phyloP scores from a whole-genome alignment of 2,113 vertebrate species.

The Charina bottae region DNA sequence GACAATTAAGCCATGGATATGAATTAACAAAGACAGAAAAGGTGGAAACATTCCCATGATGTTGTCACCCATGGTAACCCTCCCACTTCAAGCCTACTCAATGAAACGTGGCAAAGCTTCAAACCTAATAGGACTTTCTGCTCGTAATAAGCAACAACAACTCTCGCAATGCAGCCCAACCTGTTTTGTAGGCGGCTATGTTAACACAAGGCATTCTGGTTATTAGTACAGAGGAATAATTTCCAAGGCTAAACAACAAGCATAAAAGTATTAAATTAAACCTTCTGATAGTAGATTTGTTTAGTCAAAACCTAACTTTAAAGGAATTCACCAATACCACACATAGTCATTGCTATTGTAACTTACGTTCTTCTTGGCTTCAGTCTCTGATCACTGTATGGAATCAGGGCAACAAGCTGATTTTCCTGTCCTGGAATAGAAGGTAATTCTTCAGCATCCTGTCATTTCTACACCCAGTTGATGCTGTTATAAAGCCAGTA shows the following conservation, averaged over 20 bases:
- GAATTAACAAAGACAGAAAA: neutral
- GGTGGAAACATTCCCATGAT: neutral
- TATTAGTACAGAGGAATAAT: neutral
- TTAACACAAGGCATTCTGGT: neutral
- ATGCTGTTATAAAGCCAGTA: neutral
- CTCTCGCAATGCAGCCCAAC: neutral
- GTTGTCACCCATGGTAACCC: neutral
- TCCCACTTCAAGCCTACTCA: neutral
- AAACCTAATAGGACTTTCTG: neutral
- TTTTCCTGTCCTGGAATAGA: slow-evolving; percentile 91
- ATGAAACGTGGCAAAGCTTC: neutral
- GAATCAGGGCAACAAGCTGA: slow-evolving; percentile 96
- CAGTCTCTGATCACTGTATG: slow-evolving; percentile 95
- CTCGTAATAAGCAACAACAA: neutral
- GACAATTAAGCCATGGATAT: neutral
- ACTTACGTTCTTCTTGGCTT: slow-evolving; percentile 95
- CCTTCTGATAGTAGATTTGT: neutral
- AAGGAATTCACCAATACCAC: neutral
- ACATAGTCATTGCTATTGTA: neutral
- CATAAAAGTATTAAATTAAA: neutral
- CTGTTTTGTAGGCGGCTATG: neutral
- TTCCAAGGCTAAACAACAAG: neutral
- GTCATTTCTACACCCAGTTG: neutral
- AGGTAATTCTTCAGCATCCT: slow-evolving; percentile 38
- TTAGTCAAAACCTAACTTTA: neutral